Percentiles rank a stretch among this genome's conserved stretches.
phyloP scores from a whole-genome alignment of 2,888 invertebrate species.

The Tromatobia lineatoria region DNA sequence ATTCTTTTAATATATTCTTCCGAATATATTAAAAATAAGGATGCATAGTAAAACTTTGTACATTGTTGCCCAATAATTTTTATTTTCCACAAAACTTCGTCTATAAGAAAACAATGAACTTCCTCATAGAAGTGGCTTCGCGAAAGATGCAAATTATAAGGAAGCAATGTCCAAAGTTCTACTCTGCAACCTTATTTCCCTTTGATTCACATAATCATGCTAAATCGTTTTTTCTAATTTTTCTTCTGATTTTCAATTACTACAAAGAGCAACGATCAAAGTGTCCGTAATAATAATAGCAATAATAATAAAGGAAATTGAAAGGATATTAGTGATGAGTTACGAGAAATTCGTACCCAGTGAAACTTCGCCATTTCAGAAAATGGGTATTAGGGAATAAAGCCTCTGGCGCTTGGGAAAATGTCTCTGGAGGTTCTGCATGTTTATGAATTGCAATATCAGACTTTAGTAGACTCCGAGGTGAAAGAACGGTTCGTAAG shows the following conservation, averaged over 20 bases:
- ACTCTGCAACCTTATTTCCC: too few species aligned
- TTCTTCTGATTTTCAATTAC: background rate
- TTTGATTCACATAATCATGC: too few species aligned
- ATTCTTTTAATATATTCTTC: too few species aligned
- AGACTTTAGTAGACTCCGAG: background rate
- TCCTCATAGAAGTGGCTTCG: too few species aligned
- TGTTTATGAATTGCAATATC: constrained; percentile 32
- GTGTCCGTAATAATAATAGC: background rate
- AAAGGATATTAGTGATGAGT: constrained; percentile 6
- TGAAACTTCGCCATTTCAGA: background rate
- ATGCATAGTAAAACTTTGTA: too few species aligned
- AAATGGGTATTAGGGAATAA: background rate
- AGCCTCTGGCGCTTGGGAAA: background rate
- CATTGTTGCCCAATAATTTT: too few species aligned
- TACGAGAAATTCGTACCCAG: constrained; percentile 11
- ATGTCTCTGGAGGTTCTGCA: background rate
- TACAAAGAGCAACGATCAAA: background rate
- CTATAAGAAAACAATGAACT: too few species aligned
- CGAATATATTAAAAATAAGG: too few species aligned
- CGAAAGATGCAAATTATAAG: too few species aligned
- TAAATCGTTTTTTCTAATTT: background rate
- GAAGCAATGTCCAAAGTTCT: too few species aligned
- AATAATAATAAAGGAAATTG: constrained; percentile 9
- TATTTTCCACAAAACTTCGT: too few species aligned
- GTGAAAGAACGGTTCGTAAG: background rate